A percentile compares a stretch with the other conserved stretches of the same genome.
These are phyloP conservation scores for Anguilla rostrata DNA, from an alignment of 2,113 vertebrate genomes.

Conservation along the genomic window DNA sequence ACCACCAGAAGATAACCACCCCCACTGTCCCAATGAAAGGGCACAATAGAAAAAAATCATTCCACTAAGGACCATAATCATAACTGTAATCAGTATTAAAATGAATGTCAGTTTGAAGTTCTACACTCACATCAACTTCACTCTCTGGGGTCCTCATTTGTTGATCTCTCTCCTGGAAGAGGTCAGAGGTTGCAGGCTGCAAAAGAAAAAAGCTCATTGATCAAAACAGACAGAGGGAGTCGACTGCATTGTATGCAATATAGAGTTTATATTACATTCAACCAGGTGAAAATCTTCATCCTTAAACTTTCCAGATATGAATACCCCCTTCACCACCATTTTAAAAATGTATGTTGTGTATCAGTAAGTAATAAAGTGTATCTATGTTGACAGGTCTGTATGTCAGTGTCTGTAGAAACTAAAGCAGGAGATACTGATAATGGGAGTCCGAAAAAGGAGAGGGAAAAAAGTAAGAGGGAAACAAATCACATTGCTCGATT, in stretches of 20 bases:
- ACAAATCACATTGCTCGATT: neutral
- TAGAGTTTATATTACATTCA: neutral
- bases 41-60: neutral
- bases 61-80: neutral
- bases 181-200: conserved; percentile 58
- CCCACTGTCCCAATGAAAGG: neutral
- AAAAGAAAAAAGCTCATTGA: conserved; percentile 33
- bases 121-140: conserved; percentile 71
- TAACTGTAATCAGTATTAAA: neutral
- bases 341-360: neutral
- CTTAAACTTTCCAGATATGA: neutral
- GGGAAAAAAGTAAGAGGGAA: neutral
- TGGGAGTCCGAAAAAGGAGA: no score
- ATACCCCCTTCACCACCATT: neutral
- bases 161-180: conserved; percentile 46
- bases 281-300: neutral
- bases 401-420: neutral
- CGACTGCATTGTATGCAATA: neutral
- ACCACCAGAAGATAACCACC: neutral
- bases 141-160: conserved; percentile 64
- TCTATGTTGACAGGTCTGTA: neutral
- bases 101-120: neutral
- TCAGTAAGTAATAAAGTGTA: neutral
- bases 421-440: no score
- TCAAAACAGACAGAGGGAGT: neutral